Evolutionary conservation across 2,888 invertebrate species (phyloP), one percentile per base, ranked within the genome.

Genomic region (Spicauda simplicius): DNA sequence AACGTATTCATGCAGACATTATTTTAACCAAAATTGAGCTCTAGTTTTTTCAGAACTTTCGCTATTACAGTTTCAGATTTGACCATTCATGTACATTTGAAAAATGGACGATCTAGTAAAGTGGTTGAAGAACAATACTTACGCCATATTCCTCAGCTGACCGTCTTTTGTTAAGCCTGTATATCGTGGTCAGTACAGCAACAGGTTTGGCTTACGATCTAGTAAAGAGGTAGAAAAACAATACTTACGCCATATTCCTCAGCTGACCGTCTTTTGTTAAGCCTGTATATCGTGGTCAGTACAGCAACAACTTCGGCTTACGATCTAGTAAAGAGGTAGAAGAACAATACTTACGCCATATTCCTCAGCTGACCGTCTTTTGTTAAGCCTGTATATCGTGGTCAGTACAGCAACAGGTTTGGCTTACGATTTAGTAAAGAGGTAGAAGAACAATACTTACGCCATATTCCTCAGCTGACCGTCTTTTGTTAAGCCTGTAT

Each of bases 131-230:
- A 55, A 14, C 12, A 37, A 0, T 18, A 72, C 78, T 76, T 74
- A 89, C 91, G 69, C 82, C 75, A n/a, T 83, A 79, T 30, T 82
- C 78, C 41, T 76, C 74, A 1, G 72, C 73, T 0, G 82, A 75
- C 1, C 75, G 70, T 1, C 80, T 60, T 37, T 83, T 68, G 69
- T 91, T 91, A 0, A 84, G 55, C 55, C 77, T 84, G 63, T 91
- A 80, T 11, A 91, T 90, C 3, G 69, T 76, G 52, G 69, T 80
- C 59, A 92, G 72, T 14, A 85, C 83, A 1, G 82, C 71, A 56
- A 97, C 76, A 0, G 97, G 95, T 69, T 92, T 88, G 0, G 92
- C 85, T 45, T 86, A 81, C 88, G 78, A 82, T 95, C 95, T 95
- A 0, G 94, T 87, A 54, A 95, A 90, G 41, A 95, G 85, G 78